Conservation (phyloP, 2,797 vertebrate genomes). For the Squalus acanthias region DNA sequence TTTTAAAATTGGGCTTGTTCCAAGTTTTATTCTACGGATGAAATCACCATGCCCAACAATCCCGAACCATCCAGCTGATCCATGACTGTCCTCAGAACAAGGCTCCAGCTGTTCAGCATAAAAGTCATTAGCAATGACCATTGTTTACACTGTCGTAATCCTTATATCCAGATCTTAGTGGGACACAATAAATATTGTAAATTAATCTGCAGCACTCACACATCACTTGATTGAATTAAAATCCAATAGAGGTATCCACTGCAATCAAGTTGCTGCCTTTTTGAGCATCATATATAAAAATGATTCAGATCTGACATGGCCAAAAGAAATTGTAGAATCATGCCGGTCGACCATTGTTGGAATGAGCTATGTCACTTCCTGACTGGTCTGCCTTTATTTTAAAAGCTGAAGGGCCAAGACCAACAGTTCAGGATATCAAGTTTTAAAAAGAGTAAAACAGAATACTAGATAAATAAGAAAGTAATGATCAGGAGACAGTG, state of each 20-base stretch:
- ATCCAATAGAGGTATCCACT: background rate
- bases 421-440: background rate
- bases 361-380: background rate
- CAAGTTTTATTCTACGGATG: slow-evolving; percentile 6
- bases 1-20: slow-evolving; percentile 11
- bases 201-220: slow-evolving; percentile 20
- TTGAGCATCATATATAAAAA: background rate
- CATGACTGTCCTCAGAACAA: background rate
- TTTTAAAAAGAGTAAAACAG: background rate
- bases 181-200: slow-evolving; percentile 22
- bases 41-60: slow-evolving; percentile 11
- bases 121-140: slow-evolving; percentile 13
- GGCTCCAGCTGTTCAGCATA: slow-evolving; percentile 33
- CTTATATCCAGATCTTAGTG: slow-evolving; percentile 30
- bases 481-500: background rate
- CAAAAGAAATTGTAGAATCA: background rate
- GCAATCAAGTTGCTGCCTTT: background rate
- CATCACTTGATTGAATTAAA: slow-evolving; percentile 27
- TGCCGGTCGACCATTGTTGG: background rate
- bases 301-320: background rate
- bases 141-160: slow-evolving; percentile 31
- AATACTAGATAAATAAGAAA: background rate
- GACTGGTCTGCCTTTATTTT: background rate
- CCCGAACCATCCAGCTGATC: slow-evolving; percentile 23
- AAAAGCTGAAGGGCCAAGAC: background rate